phyloP scores from a whole-genome alignment of 2,797 vertebrate genomes.

The Bovichtus variegatus region DNA sequence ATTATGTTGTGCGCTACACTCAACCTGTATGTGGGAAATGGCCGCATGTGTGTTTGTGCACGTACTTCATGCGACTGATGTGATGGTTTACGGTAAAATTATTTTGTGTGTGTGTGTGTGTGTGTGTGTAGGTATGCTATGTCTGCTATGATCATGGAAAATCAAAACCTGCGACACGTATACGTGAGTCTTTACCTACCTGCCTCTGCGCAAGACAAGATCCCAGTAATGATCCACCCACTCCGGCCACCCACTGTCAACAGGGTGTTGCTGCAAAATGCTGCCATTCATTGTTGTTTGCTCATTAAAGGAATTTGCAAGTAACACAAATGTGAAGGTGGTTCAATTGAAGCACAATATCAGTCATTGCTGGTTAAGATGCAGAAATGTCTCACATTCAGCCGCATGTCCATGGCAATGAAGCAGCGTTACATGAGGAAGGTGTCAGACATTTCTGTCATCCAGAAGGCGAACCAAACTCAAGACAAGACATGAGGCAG shows the following conservation, averaged over 20 bases:
- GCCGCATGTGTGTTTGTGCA: slow-evolving; percentile 20
- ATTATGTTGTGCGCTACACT: slow-evolving; percentile 27
- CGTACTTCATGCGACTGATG: not conserved
- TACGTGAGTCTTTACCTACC: not conserved
- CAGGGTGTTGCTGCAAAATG: not conserved
- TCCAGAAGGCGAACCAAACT: not conserved
- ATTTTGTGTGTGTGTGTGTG: slow-evolving; percentile 11
- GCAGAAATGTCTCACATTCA: not conserved
- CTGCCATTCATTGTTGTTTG: not conserved
- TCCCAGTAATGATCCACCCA: not conserved
- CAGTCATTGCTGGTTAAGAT: not conserved
- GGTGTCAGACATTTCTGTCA: not conserved
- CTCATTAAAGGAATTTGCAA: not conserved
- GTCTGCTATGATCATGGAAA: slow-evolving; percentile 1
- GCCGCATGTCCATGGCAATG: not conserved
- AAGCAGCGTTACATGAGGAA: not conserved
- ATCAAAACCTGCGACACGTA: slow-evolving; percentile 21
- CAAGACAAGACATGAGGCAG: not conserved
- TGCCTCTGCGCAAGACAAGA: not conserved
- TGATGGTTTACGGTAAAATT: slow-evolving; percentile 9
- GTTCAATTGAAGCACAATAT: not conserved
- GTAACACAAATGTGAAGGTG: not conserved
- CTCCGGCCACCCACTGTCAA: not conserved
- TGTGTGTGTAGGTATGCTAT: not conserved
- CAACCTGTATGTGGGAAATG: slow-evolving; percentile 3